Base-by-base conservation (phyloP, 2,888 invertebrate species). In the Dicyrtoma fusca region DNA sequence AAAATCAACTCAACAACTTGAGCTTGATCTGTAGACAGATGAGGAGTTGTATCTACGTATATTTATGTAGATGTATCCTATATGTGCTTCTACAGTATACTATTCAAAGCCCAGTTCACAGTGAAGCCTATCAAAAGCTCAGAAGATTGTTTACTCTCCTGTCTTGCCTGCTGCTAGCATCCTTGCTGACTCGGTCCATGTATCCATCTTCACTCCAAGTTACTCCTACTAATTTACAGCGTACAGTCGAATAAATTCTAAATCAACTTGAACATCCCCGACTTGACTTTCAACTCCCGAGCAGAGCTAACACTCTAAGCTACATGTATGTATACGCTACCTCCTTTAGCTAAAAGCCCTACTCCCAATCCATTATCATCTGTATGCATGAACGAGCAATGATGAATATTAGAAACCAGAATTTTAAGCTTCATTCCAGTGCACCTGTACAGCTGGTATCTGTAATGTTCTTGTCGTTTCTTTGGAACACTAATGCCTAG, bases 191-290 rank as follows among this genome's bases (percentile, higher is more conserved):
- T 19, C 42, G 21, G 34, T 61, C 11, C 34, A 42, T 66, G 66
- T 53, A 53, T 66, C 53, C 42, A 66, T 66, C 53, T 66, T 53
- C 51, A 66, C 53, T 53, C n/a, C 17, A 42, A 42, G 19, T 34
- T 34, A 66, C 66, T 53, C 66, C 66, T 66, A 53, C 65, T 65
- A 23, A 65, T 65, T 51, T 65, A 26, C 49, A 49, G 51, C 26
- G 65, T 23, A 26, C 66, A 66, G 25, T 66, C 25, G 47, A 23
- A 47, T 63, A 66, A 66, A 66, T 53, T 66, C 66, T 53, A 55
- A 34, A 51, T 64, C 64, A 51, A 55, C 53, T 17, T 65, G 34
- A 65, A 42, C 66, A 19, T 14, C 6, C 14, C 64, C 25, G 47
- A n/a, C 47, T 64, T 26, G 34, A 34, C 8, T 34, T 34, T 8